phyloP scores from a whole-genome alignment of 2,113 vertebrate species.

The Oxyura jamaicensis region DNA sequence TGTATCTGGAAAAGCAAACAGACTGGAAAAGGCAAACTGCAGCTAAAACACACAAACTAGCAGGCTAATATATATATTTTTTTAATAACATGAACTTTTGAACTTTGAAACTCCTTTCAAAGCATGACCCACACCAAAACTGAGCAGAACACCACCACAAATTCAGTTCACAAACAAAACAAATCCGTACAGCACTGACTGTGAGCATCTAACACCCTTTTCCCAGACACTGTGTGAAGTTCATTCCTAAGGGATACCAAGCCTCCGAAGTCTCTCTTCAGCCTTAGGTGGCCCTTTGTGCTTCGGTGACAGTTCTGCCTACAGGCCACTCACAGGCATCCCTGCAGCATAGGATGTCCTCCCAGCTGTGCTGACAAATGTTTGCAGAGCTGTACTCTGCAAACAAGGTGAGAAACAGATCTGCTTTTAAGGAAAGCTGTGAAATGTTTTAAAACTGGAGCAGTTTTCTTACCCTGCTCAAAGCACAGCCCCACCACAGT shows the following conservation, averaged over 20 bases:
- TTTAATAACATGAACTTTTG: background rate
- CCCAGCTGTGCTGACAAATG: background rate
- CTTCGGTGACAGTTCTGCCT: background rate
- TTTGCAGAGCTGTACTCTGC: background rate
- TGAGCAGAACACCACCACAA: background rate
- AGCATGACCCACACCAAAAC: background rate
- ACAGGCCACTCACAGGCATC: background rate
- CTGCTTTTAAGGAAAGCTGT: fast-evolving
- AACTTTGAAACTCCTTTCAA: background rate
- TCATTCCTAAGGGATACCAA: background rate
- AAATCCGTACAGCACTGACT: background rate
- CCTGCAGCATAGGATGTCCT: background rate
- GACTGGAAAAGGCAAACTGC: background rate
- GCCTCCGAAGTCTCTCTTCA: background rate
- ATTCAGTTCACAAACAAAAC: background rate
- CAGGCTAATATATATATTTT: background rate
- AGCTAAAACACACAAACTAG: background rate
- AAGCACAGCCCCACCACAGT: background rate
- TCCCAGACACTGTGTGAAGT: background rate
- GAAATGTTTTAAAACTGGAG: background rate
- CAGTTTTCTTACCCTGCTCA: background rate
- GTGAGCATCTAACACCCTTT: background rate
- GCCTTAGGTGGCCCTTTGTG: background rate
- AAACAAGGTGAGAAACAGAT: background rate
- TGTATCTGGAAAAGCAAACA: background rate